Conservation (phyloP, 2,113 vertebrate genomes). For the Lethenteron camtschaticum region DNA sequence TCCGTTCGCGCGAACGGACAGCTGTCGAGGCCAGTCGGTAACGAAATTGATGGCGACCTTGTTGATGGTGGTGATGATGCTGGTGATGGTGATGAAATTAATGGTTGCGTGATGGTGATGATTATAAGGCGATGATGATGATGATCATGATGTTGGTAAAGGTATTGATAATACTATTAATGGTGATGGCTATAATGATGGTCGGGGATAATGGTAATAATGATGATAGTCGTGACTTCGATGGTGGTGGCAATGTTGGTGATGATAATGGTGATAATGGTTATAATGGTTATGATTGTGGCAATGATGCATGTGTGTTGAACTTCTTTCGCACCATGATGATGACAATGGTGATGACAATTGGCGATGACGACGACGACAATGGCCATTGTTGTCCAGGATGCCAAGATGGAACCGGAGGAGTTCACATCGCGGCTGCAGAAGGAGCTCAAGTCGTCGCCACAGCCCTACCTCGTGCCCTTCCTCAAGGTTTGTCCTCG, state of each 20-base stretch:
- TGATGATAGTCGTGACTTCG: conserved; percentile 1
- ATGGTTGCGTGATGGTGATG: conserved; percentile 7
- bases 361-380: not conserved
- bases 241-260: not conserved
- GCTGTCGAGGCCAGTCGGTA: not conserved
- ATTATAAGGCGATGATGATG: not conserved
- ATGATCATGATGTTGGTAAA: conserved; percentile 5
- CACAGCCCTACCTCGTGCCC: conserved; percentile 71
- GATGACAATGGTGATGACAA: conserved; percentile 1
- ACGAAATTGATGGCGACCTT: not conserved
- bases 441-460: conserved; percentile 62
- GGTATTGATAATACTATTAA: not conserved
- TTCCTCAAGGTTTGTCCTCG: conserved; percentile 51
- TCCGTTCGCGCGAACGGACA: no score
- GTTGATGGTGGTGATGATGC: not conserved
- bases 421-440: conserved; percentile 73
- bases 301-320: not conserved
- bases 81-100: not conserved
- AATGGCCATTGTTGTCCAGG: conserved; percentile 22
- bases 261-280: conserved; percentile 1
- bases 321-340: not conserved
- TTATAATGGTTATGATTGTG: not conserved
- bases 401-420: conserved; percentile 72
- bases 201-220: not conserved
- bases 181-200: not conserved